Evolutionary conservation across 2,888 invertebrate genomes (phyloP).

Genomic region (Melitaea athalia): DNA sequence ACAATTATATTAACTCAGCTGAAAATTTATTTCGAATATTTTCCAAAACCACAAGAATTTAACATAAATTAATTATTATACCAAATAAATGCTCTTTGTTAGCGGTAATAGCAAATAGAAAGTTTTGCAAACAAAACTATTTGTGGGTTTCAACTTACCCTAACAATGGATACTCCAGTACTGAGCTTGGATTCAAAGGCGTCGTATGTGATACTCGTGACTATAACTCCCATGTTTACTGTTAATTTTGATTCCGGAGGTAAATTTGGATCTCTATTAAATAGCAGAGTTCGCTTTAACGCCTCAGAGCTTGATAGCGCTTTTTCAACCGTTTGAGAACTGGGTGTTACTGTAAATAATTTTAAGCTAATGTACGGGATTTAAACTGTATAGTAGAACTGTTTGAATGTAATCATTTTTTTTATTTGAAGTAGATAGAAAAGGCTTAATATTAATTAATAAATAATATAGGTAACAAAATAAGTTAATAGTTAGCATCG

Average conservation of each 20-base stretch:
- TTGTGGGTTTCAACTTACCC: conserved; percentile 50
- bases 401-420: no score
- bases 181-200: conserved; percentile 59
- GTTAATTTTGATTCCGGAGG: conserved; percentile 53
- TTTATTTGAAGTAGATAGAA: no score
- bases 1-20: no score
- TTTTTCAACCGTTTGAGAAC: conserved; percentile 64
- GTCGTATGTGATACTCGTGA: conserved; percentile 62
- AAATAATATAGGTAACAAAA: no score
- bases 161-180: conserved; percentile 60
- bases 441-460: no score
- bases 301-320: conserved; percentile 75
- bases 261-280: conserved; percentile 67
- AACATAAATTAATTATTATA: no score
- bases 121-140: background rate
- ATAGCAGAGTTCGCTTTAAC: conserved; percentile 76
- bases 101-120: no score
- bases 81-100: no score
- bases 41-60: no score
- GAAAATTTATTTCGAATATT: no score
- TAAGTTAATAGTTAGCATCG: no score
- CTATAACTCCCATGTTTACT: conserved; percentile 54
- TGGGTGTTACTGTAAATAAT: conserved; percentile 46
- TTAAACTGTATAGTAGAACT: no score
- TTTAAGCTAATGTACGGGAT: background rate